Percentiles rank a stretch among this genome's conserved stretches.
These are phyloP conservation scores for Erpornis zantholeuca DNA, from an alignment of 2,113 vertebrate genomes.

Conservation along the genomic window DNA sequence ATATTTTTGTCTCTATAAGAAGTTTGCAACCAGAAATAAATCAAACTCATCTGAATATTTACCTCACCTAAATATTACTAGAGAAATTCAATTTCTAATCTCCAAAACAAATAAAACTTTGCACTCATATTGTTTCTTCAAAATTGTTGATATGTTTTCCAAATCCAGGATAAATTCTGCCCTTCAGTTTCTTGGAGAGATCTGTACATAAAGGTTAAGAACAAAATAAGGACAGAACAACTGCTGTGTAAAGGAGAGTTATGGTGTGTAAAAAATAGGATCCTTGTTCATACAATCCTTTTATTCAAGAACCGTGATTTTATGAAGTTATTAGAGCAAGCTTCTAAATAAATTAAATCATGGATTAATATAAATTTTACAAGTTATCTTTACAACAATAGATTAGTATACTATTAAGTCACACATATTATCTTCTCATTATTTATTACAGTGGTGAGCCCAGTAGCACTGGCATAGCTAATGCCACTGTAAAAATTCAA, in stretches of 20 bases:
- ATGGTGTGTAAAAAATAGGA: not conserved
- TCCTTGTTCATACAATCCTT: not conserved
- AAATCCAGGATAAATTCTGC: not conserved
- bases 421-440: not conserved
- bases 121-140: not conserved
- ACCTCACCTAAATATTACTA: not conserved
- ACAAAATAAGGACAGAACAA: not conserved
- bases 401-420: not conserved
- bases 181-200: not conserved
- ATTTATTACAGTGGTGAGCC: not conserved
- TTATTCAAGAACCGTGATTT: not conserved
- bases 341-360: not conserved
- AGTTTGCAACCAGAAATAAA: not conserved
- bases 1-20: not conserved
- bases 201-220: not conserved
- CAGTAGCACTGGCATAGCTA: not conserved
- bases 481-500: conserved; percentile 4
- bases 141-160: not conserved
- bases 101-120: not conserved
- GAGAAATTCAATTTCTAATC: not conserved
- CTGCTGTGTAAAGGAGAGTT: not conserved
- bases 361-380: not conserved
- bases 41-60: not conserved
- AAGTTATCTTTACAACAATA: not conserved
- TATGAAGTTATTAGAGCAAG: not conserved